phyloP scores from a whole-genome alignment of 2,797 vertebrate species.

The Betta splendens region DNA sequence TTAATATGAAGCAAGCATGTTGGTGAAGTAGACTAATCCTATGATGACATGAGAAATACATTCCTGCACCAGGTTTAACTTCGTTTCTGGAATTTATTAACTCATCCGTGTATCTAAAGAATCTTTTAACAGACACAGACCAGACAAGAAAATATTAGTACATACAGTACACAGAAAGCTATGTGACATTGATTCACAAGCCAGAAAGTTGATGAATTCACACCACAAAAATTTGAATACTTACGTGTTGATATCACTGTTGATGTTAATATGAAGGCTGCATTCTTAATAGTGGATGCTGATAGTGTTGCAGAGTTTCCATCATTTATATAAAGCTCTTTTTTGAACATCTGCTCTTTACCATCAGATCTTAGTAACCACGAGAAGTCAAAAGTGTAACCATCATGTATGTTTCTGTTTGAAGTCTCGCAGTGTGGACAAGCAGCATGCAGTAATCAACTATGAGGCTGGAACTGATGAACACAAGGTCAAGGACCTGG shows the following conservation, averaged over 20 bases:
- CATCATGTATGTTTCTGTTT: conserved; percentile 39
- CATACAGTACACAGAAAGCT: conserved; percentile 7
- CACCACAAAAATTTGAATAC: too few species aligned
- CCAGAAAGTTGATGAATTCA: conserved; percentile 10
- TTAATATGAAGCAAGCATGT: neutral
- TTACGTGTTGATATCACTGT: conserved; percentile 18
- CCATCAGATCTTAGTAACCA: neutral
- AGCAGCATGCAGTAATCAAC: conserved; percentile 99
- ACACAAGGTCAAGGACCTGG: conserved; percentile 97
- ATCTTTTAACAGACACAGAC: neutral
- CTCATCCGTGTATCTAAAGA: conserved; percentile 1
- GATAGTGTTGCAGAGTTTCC: conserved; percentile 15
- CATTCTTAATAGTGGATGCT: conserved; percentile 29
- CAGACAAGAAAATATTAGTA: too few species aligned
- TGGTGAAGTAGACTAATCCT: neutral
- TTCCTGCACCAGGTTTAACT: neutral
- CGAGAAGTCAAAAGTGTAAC: neutral
- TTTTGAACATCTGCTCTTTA: neutral
- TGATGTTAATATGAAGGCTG: conserved; percentile 12
- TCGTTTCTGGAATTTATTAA: conserved; percentile 5
- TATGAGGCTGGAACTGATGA: conserved; percentile 91
- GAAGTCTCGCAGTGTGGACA: conserved; percentile 92
- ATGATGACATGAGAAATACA: neutral
- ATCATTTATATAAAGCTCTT: conserved; percentile 4
- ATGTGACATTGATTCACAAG: conserved; percentile 11